phyloP scores from a whole-genome alignment of 2,888 invertebrate species.

The Ochropleura leucogaster region DNA sequence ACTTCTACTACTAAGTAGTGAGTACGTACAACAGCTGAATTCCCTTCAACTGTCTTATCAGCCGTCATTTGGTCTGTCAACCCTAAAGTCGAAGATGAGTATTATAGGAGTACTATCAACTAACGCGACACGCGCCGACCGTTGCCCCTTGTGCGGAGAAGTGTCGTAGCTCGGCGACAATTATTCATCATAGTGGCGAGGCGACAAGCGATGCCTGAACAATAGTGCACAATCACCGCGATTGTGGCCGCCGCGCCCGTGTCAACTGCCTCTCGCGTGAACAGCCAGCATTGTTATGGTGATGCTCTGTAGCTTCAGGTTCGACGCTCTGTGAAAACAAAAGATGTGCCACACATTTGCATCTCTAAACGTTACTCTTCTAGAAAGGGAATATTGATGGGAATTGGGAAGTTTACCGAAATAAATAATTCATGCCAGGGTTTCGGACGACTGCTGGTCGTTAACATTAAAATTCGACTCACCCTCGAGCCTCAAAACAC shows the following conservation, averaged over 20 bases:
- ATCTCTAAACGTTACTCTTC: conserved; percentile 75
- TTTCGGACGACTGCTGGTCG: conserved; percentile 71
- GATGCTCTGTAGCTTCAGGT: conserved; percentile 80
- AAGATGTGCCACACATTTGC: conserved; percentile 81
- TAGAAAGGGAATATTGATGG: conserved; percentile 72
- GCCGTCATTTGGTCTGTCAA: not conserved
- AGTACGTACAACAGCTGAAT: not conserved
- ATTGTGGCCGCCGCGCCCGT: conserved; percentile 79
- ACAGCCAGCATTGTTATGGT: conserved; percentile 86
- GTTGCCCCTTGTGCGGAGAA: conserved; percentile 71
- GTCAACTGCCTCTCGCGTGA: conserved; percentile 86
- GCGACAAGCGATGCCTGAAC: conserved; percentile 78
- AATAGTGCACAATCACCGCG: conserved; percentile 86
- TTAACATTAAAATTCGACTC: conserved; percentile 83
- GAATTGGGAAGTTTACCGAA: conserved; percentile 73
- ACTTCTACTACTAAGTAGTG: not conserved
- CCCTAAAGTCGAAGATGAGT: conserved; percentile 65
- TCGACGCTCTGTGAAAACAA: conserved; percentile 84
- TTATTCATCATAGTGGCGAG: conserved; percentile 76
- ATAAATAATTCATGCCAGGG: conserved; percentile 84
- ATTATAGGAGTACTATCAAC: conserved; percentile 76
- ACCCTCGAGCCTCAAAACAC: conserved; percentile 79
- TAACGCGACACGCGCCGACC: conserved; percentile 70
- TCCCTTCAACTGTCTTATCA: not conserved
- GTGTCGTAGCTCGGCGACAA: conserved; percentile 74